Conservation (phyloP, 2,113 vertebrate species). For the Ptychochromis oligacanthus region DNA sequence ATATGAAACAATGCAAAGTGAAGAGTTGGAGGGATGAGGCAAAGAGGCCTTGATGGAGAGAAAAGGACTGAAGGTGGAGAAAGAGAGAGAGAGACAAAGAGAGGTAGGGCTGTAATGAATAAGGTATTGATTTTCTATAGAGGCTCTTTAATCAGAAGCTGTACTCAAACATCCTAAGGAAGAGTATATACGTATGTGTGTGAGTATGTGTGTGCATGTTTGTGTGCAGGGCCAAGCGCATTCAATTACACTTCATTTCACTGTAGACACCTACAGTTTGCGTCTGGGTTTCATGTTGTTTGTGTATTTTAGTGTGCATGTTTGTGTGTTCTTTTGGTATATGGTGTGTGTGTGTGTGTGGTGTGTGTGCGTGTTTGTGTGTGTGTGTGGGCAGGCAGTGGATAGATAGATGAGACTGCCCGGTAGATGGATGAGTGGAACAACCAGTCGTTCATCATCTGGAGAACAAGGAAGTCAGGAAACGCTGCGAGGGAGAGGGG, state of each 20-base stretch:
- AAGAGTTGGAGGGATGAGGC: background rate
- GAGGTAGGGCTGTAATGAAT: slow-evolving; percentile 80
- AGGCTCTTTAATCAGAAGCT: slow-evolving; percentile 86
- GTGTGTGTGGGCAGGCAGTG: slow-evolving; percentile 37
- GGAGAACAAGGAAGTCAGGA: slow-evolving; percentile 72
- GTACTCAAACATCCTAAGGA: slow-evolving; percentile 72
- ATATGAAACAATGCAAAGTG: background rate
- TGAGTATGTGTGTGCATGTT: background rate
- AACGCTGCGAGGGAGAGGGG: slow-evolving; percentile 55
- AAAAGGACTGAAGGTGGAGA: background rate
- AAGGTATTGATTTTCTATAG: slow-evolving; percentile 85
- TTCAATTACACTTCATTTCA: slow-evolving; percentile 79
- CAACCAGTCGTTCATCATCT: slow-evolving; percentile 76
- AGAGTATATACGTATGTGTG: slow-evolving; percentile 25
- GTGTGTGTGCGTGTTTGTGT: slow-evolving; percentile 30
- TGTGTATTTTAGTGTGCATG: background rate
- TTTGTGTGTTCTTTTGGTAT: slow-evolving; percentile 6
- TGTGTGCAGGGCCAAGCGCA: background rate
- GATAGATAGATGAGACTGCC: slow-evolving; percentile 84
- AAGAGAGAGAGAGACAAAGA: slow-evolving; percentile 23
- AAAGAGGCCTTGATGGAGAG: background rate
- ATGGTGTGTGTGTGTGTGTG: background rate
- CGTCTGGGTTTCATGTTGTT: slow-evolving; percentile 6
- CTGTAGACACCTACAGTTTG: slow-evolving; percentile 15
- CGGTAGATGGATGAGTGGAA: slow-evolving; percentile 76